Evolutionary conservation across 2,888 invertebrate species (phyloP).

Genomic region (Keiferia lycopersicella): DNA sequence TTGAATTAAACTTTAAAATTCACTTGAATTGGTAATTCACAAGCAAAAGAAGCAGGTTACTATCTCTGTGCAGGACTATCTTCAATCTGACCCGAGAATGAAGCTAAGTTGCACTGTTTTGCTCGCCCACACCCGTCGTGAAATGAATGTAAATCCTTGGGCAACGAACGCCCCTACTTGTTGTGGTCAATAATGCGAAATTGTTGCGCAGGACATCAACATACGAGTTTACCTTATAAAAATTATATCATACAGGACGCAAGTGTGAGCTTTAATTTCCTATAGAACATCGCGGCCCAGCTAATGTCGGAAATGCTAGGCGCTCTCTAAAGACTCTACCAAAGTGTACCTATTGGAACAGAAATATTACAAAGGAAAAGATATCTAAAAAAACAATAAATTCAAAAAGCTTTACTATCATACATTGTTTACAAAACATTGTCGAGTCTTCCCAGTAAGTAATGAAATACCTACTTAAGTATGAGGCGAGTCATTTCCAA

Average conservation of each 20-base stretch:
- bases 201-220: neutral
- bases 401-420: too few relatives aligned
- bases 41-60: conserved; percentile 33
- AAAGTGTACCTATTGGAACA: too few relatives aligned
- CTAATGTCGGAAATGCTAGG: too few relatives aligned
- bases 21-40: conserved; percentile 12
- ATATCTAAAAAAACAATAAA: too few relatives aligned
- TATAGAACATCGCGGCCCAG: too few relatives aligned
- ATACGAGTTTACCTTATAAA: neutral
- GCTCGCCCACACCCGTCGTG: conserved; percentile 63
- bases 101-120: conserved; percentile 25
- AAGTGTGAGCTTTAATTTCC: too few relatives aligned
- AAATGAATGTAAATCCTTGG: conserved; percentile 60
- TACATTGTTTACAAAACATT: too few relatives aligned
- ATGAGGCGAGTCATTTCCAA: too few relatives aligned
- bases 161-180: conserved; percentile 52
- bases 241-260: neutral
- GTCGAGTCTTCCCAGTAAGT: too few relatives aligned
- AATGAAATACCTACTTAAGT: too few relatives aligned
- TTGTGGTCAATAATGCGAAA: conserved; percentile 20
- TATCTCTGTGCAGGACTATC: conserved; percentile 47
- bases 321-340: too few relatives aligned
- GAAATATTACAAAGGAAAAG: too few relatives aligned
- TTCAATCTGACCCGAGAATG: conserved; percentile 54
- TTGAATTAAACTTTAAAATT: conserved; percentile 20